These are phyloP conservation scores for Pangasius larnaudii DNA, from an alignment of 2,797 vertebrate genomes.

Conservation along the genomic window DNA sequence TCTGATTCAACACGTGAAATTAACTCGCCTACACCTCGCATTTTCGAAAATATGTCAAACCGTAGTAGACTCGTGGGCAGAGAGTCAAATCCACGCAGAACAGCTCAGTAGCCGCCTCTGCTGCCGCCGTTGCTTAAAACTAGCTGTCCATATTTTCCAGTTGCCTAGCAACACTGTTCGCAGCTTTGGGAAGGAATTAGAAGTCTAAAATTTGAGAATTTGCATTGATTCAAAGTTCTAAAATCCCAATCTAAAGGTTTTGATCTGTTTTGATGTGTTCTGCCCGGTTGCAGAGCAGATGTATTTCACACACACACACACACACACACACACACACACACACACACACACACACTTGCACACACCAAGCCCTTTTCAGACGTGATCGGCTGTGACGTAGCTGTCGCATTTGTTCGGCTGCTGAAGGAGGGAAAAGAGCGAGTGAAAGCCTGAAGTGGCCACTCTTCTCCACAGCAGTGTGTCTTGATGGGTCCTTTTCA, in stretches of 20 bases:
- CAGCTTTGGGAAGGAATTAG: background rate
- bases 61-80: background rate
- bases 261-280: background rate
- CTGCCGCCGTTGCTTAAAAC: background rate
- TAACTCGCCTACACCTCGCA: background rate
- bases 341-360: background rate
- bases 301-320: background rate
- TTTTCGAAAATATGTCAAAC: background rate
- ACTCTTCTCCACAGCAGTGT: slow-evolving; percentile 14
- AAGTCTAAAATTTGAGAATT: background rate
- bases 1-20: background rate
- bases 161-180: slow-evolving; percentile 3
- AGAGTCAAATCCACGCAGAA: background rate
- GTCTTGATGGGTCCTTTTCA: slow-evolving; percentile 34
- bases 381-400: background rate
- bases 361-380: background rate
- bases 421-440: background rate
- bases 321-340: background rate
- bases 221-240: background rate
- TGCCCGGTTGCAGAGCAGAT: background rate
- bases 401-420: background rate
- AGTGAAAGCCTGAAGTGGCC: slow-evolving; percentile 33
- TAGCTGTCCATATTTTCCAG: background rate
- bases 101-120: background rate
- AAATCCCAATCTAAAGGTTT: background rate